phyloP scores from a whole-genome alignment of 2,113 vertebrate genomes.

The Poicephalus gulielmi region DNA sequence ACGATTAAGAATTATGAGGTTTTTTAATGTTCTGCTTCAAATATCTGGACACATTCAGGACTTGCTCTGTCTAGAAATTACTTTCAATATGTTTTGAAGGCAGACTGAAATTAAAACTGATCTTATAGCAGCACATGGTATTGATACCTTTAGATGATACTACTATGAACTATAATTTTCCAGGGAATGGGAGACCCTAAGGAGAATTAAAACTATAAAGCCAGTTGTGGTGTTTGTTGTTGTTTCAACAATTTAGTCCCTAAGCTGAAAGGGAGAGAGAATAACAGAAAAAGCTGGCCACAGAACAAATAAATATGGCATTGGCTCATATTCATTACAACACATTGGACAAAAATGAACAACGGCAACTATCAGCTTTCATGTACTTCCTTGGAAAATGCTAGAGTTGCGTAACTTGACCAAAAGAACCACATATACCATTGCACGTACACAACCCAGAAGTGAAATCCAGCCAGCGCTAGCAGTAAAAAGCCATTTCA shows the following conservation, averaged over 20 bases:
- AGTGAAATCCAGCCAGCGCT: not conserved
- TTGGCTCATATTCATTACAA: conserved; percentile 17
- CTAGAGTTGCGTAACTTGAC: conserved; percentile 34
- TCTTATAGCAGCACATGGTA: not conserved
- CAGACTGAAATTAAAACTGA: not conserved
- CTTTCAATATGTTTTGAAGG: not conserved
- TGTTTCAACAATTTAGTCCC: not conserved
- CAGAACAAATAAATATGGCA: conserved; percentile 32
- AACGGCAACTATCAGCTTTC: conserved; percentile 35
- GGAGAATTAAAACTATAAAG: not conserved
- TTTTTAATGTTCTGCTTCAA: not conserved
- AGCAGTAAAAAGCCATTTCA: not conserved
- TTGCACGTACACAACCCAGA: not conserved
- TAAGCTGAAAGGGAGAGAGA: conserved; percentile 17
- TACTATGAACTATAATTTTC: not conserved
- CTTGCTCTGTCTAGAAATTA: not conserved
- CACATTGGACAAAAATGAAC: conserved; percentile 34
- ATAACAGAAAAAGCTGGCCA: conserved; percentile 11
- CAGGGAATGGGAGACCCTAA: not conserved
- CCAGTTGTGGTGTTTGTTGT: not conserved
- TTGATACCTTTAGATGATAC: conserved; percentile 1
- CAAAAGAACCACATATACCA: not conserved
- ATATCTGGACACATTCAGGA: not conserved
- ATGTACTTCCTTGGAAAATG: conserved; percentile 37
- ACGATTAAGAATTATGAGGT: not conserved